Evolutionary conservation across 2,113 vertebrate genomes (phyloP), one percentile per base, ranked within the genome.

Genomic region (Hydrolagus affinis): DNA sequence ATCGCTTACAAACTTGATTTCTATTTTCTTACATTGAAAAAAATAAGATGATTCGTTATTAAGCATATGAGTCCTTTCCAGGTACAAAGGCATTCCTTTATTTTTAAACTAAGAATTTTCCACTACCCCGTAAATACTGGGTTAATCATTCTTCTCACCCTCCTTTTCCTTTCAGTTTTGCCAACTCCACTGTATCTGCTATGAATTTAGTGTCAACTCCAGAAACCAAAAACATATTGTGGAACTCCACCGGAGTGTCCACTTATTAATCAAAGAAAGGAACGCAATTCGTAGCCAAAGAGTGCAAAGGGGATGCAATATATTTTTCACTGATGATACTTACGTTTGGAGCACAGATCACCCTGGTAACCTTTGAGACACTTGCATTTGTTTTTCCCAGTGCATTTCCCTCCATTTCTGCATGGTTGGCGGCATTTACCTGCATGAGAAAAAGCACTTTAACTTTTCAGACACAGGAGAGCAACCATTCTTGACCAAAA

Each of bases 281-380:
- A 64, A 11, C 11, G 15, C 17, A 62, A 80, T 17, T n/a, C 23
- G 64, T n/a, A 28, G 77, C n/a, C 59, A 30, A 74, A 9, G 3
- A 19, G 30, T 44, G 9, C 17, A 56, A 32, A 75, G 32, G 1
- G 17, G 19, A 10, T 57, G 19, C 30, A 56, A 44, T 44, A 6
- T 44, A 44, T 1, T 44, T 44, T 44, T 44, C 44, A 44, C 44
- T 44, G 44, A 68, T 66, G 57, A 74, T 88, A 93, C 95, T 95
- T 86, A 96, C 95, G 94, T 88, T 96, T 96, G 57, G 95, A 95
- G 80, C 96, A 97, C 60, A 96, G 91, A 88, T 97, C 95, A 87
- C 95, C 96, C 85, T 96, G 94, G 89, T 96, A 96, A 86, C 95
- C 95, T 89, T 96, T 97, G 89, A 93, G 92, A 77, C 96, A 97